Evolutionary conservation across 2,113 vertebrate genomes (phyloP).

Genomic region (Pungitius pungitius): DNA sequence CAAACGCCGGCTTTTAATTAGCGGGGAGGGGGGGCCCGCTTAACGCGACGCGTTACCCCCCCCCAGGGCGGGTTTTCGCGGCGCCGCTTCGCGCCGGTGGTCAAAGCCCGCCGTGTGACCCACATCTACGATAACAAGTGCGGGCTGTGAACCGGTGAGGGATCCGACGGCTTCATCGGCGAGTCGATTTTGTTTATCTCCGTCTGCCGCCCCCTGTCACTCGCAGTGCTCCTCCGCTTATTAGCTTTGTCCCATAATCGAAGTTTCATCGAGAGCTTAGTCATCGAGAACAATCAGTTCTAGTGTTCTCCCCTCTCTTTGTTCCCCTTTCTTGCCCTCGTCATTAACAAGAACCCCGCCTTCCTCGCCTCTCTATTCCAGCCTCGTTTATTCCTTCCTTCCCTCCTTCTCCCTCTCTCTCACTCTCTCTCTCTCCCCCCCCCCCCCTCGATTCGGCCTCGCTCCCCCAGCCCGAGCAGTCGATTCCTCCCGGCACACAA

Average conservation of each 20-base stretch:
- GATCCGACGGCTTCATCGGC: constrained; percentile 20
- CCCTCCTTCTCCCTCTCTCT: constrained; percentile 31
- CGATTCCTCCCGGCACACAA: constrained; percentile 50
- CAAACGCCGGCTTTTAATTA: constrained; percentile 33
- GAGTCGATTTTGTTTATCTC: constrained; percentile 47
- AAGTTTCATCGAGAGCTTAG: constrained; percentile 67
- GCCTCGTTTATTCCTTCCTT: neutral
- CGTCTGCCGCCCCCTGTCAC: constrained; percentile 43
- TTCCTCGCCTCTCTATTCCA: constrained; percentile 43
- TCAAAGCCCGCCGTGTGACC: constrained; percentile 13
- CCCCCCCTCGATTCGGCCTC: constrained; percentile 52
- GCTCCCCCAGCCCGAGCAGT: constrained; percentile 43
- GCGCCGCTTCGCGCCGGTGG: neutral
- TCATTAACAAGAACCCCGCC: constrained; percentile 56
- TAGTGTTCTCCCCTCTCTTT: constrained; percentile 43
- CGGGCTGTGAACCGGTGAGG: no score
- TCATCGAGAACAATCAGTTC: constrained; percentile 56
- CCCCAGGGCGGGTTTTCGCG: constrained; percentile 26
- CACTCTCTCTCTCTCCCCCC: constrained; percentile 40
- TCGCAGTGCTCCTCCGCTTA: constrained; percentile 45
- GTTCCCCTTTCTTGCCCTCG: constrained; percentile 28
- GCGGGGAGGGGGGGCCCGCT: no score
- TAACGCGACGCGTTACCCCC: neutral
- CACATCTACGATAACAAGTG: no score
- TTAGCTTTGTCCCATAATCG: constrained; percentile 64